phyloP scores from a whole-genome alignment of 2,888 invertebrate genomes.

The Osedax fenrisi region DNA sequence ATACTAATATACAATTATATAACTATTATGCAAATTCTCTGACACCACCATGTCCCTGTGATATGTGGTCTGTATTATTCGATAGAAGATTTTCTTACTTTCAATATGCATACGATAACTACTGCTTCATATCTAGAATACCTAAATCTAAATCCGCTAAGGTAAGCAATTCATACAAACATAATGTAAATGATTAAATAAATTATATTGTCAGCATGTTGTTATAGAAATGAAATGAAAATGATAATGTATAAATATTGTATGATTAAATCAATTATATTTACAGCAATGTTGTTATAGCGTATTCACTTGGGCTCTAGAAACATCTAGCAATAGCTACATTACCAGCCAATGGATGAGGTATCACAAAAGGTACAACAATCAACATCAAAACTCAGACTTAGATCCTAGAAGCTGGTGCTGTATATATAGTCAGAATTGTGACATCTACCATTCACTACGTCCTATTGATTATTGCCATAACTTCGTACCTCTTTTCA shows the following conservation, averaged over 20 bases:
- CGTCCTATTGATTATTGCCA: conserved; percentile 6
- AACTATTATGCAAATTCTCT: neutral
- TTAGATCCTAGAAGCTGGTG: neutral
- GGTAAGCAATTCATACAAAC: no score
- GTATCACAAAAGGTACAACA: neutral
- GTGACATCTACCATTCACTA: neutral
- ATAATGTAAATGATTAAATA: no score
- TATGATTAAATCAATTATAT: neutral
- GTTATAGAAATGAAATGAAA: no score
- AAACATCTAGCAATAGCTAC: neutral
- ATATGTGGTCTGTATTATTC: neutral
- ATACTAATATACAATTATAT: neutral
- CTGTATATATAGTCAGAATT: neutral
- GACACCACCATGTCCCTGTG: conserved; percentile 11
- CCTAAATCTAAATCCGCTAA: neutral
- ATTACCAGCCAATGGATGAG: conserved; percentile 3
- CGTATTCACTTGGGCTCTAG: neutral
- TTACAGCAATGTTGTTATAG: conserved; percentile 12
- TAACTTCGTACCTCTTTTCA: neutral
- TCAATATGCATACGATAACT: neutral
- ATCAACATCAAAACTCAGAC: conserved; percentile 1
- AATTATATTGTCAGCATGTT: no score
- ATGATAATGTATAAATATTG: neutral
- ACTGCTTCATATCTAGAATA: neutral
- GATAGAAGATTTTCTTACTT: neutral